These are phyloP conservation scores for Pogonognathellus flavescens DNA, from an alignment of 1,140 invertebrate species.

Conservation along the genomic window DNA sequence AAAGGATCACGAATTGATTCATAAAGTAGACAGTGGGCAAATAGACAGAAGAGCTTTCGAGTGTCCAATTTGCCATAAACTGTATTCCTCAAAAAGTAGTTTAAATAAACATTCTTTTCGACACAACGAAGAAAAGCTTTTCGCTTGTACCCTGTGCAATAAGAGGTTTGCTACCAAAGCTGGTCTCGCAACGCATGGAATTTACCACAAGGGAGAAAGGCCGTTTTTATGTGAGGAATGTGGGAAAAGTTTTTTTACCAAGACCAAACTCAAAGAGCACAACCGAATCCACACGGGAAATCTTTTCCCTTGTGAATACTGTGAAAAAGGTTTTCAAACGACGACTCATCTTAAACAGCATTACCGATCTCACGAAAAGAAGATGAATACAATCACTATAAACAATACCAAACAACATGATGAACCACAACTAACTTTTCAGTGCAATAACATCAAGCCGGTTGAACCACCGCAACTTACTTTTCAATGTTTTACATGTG, in stretches of 20 bases:
- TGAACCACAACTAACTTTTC: neutral
- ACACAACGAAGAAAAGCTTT: neutral
- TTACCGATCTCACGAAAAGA: conserved; percentile 9
- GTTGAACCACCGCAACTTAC: neutral
- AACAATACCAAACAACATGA: neutral
- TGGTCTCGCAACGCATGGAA: neutral
- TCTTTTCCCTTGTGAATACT: conserved; percentile 22
- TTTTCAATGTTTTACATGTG: conserved; percentile 19
- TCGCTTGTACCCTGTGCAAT: neutral
- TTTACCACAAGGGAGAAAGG: conserved; percentile 13
- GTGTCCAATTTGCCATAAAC: conserved; percentile 12
- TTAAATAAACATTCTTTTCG: conserved; percentile 19
- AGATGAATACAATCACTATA: neutral
- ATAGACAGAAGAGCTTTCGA: neutral
- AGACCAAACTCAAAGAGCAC: conserved; percentile 24
- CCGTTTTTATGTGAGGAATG: conserved; percentile 33
- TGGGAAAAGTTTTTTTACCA: conserved; percentile 18
- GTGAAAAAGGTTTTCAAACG: conserved; percentile 21
- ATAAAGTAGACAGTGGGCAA: neutral
- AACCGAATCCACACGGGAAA: neutral
- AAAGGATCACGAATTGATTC: neutral
- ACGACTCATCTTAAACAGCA: conserved; percentile 18
- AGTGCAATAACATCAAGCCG: neutral
- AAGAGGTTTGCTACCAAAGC: conserved; percentile 14
- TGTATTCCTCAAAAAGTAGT: conserved; percentile 23